Conservation (phyloP, 2,113 vertebrate genomes). For the Hepsetus odoe region DNA sequence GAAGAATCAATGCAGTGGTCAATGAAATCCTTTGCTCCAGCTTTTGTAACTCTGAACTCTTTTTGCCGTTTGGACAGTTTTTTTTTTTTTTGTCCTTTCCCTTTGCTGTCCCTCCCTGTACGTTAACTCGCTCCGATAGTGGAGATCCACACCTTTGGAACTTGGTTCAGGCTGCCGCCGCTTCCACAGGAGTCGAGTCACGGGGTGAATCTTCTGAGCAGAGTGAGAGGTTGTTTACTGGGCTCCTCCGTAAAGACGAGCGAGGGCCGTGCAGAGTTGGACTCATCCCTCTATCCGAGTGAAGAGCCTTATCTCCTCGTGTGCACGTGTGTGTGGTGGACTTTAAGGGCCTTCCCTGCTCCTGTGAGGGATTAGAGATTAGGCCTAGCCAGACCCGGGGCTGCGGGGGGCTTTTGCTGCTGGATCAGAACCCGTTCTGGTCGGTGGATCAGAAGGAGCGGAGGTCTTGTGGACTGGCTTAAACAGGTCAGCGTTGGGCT, state of each 20-base stretch:
- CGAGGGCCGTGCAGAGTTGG: background rate
- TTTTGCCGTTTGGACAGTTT: too few relatives aligned
- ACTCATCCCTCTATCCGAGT: background rate
- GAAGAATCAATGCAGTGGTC: too few relatives aligned
- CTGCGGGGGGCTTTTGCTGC: background rate
- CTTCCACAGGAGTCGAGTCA: too few relatives aligned
- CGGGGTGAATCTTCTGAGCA: background rate
- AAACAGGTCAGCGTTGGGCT: background rate
- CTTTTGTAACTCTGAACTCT: too few relatives aligned
- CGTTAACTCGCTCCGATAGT: too few relatives aligned
- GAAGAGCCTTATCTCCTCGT: background rate
- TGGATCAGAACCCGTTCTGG: constrained; percentile 29
- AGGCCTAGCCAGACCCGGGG: background rate
- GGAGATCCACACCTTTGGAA: too few relatives aligned
- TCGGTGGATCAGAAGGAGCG: background rate
- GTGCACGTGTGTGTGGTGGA: constrained; percentile 27
- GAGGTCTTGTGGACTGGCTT: background rate
- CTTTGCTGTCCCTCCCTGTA: too few relatives aligned
- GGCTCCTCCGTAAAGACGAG: background rate
- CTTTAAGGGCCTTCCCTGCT: background rate
- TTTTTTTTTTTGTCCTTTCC: too few relatives aligned
- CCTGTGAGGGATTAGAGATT: constrained; percentile 24
- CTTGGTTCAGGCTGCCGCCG: too few relatives aligned
- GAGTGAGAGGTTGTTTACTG: background rate
- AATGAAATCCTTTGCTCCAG: too few relatives aligned